Base-by-base conservation (phyloP, 2,797 vertebrate species). In the Eutrigla gurnardus region DNA sequence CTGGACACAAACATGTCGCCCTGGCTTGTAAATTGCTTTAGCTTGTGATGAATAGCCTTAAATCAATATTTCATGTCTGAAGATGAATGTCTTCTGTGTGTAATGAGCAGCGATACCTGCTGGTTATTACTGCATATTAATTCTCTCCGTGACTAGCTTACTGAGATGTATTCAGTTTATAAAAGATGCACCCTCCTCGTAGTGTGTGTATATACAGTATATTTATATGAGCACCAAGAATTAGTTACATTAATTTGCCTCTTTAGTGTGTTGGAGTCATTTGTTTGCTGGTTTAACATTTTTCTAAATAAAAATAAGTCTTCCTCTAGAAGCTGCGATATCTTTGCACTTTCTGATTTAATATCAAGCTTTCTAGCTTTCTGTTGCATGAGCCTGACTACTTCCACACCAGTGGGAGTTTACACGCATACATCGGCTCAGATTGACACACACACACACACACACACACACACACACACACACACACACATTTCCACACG, bases 261-360 rank as follows among this genome's bases (percentile, higher is more conserved):
- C 43, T 69, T 50, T 13, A 53, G n/a, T n/a, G n/a, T n/a, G n/a
- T n/a, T n/a, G n/a, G 65, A 79, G 74, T 84, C 72, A 90, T 90
- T 88, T 84, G 42, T 91, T 81, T 84, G 42, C 50, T 17, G 18
- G 45, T 57, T 53, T 88, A 77, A 86, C 80, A 81, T 63, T 88
- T 84, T 81, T 81, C 70, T 58, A 87, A 85, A 81, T 78, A 57
- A 86, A 88, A 81, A 58, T 81, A 85, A 86, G 76, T 81, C 76
- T 84, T 82, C 75, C 73, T 75, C 61, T 68, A 72, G 68, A 73
- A 70, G 50, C 65, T 54, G 78, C 83, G 86, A 77, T 63, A 75
- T 76, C 73, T 47, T 80, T 55, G 43, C 78, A 82, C 59, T 70
- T 68, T 76, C 40, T 82, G 82, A 90, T 85, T 81, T 83, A 83